These are phyloP conservation scores for Orbicella faveolata DNA, from an alignment of 64 coral and sea anemone species.

Conservation along the genomic window DNA sequence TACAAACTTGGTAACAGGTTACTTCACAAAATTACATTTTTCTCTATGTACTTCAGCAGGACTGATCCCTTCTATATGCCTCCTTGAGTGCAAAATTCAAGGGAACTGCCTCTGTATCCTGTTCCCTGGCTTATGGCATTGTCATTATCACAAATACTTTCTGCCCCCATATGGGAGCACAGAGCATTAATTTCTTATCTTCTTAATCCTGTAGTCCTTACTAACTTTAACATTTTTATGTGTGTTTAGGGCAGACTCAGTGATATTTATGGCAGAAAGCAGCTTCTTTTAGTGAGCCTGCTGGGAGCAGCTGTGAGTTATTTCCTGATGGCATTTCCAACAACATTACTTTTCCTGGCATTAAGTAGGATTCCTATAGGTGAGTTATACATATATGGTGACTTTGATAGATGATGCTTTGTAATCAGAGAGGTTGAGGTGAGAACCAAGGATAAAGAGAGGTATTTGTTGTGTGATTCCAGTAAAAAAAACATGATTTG, in stretches of 20 bases:
- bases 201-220: background rate
- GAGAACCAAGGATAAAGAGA: background rate
- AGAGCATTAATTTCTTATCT: too few relatives aligned
- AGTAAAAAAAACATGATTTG: too few relatives aligned
- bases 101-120: too few relatives aligned
- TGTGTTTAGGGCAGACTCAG: constrained; percentile 79
- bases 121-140: too few relatives aligned
- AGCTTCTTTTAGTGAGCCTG: constrained; percentile 72
- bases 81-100: too few relatives aligned
- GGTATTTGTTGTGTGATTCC: background rate
- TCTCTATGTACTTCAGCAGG: too few relatives aligned
- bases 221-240: background rate
- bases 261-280: constrained; percentile 76
- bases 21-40: too few relatives aligned
- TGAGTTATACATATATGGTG: background rate
- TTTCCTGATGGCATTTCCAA: constrained; percentile 46
- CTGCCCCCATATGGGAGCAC: too few relatives aligned
- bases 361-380: constrained; percentile 81
- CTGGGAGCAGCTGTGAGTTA: constrained; percentile 69
- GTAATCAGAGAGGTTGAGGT: background rate
- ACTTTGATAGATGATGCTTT: background rate
- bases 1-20: too few relatives aligned
- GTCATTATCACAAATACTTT: too few relatives aligned
- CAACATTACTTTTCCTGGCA: constrained; percentile 74
- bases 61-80: too few relatives aligned